These are phyloP conservation scores for Notechis scutatus DNA, from an alignment of 2,113 vertebrate species.

Conservation along the genomic window DNA sequence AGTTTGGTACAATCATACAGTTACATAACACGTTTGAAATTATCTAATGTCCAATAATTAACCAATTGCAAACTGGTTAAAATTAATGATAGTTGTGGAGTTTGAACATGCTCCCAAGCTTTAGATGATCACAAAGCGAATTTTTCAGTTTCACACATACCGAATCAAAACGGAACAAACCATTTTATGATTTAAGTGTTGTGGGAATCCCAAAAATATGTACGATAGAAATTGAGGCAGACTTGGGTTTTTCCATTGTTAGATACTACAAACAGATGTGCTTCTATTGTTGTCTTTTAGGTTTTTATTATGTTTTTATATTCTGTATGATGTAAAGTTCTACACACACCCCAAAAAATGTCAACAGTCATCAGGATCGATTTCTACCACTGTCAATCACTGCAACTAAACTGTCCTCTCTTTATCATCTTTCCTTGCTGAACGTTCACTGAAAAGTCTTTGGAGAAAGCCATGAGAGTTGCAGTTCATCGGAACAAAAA, in stretches of 20 bases:
- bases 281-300: background rate
- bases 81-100: background rate
- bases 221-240: background rate
- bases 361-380: background rate
- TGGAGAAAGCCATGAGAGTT: background rate
- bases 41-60: background rate
- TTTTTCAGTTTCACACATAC: background rate
- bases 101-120: background rate
- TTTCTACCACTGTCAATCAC: background rate
- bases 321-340: background rate
- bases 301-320: background rate
- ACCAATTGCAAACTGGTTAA: background rate
- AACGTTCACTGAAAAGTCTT: background rate
- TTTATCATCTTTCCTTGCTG: background rate
- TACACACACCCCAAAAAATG: background rate
- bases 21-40: background rate
- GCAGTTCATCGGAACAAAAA: background rate
- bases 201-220: background rate
- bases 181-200: background rate
- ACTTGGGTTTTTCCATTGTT: background rate
- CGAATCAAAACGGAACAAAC: background rate
- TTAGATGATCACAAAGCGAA: background rate
- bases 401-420: background rate
- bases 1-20: background rate
- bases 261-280: background rate